Base-by-base conservation (phyloP, 2,888 invertebrate species). In the Drosophila quinaria region DNA sequence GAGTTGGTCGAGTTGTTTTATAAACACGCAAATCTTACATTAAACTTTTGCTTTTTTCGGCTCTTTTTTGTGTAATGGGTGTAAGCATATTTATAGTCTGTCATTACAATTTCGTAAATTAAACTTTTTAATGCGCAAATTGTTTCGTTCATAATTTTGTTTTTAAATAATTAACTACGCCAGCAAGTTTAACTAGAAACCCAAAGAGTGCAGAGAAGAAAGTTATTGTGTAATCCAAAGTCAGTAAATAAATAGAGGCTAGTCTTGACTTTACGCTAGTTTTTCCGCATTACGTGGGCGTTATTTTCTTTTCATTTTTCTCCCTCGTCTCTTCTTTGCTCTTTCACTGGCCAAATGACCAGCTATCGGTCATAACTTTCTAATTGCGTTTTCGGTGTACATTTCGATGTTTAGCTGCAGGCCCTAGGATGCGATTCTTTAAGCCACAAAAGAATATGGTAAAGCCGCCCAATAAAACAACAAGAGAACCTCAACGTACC, bases 61-160 rank as follows among this genome's bases (percentile, higher is more conserved):
- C 46, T 49, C 58, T 49, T 68, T 54, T 31, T 33, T 44, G 81
- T 58, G 52, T 84, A 84, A 84, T 89, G 89, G 88, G 69, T 75
- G 86, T 74, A 81, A 81, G 89, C 67, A 70, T 81, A 89, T 84
- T 84, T 89, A 84, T 74, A 73, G 90, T 67, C 88, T 88, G 85
- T 89, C 90, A 86, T 90, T 90, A 85, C 80, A 70, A 80, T 82
- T 80, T 74, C 74, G 87, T 83, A 90, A 88, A 90, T 86, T 88
- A 83, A 88, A 68, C 78, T 89, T 89, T 85, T 89, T 85, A 90
- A 90, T 85, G 90, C 87, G 90, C 83, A 88, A 85, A 85, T 90
- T 83, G 83, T 83, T 81, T 66, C 46, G 65, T 65, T 74, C 71
- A 80, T 88, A 85, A 89, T 85, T 72, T 85, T 67, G 68, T 63